Conservation (phyloP, 2,113 vertebrate genomes). For the Condylura cristata region DNA sequence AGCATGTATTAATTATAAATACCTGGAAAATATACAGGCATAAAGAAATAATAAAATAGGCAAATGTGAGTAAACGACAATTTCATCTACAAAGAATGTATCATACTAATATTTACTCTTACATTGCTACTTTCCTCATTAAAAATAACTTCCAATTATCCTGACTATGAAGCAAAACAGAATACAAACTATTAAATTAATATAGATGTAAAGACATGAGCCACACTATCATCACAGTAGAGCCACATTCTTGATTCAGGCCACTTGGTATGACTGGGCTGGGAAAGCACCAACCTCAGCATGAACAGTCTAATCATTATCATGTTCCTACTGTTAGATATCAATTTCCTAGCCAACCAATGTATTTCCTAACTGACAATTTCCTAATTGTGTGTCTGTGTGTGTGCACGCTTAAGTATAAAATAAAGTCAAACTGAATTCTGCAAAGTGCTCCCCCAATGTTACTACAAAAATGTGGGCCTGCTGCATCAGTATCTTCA, state of each 20-base stretch:
- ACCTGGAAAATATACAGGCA: slow-evolving; percentile 8
- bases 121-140: neutral
- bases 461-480: neutral
- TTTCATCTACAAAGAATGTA: slow-evolving; percentile 21
- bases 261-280: neutral
- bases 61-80: neutral
- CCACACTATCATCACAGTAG: neutral
- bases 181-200: slow-evolving; percentile 7
- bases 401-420: too few species aligned
- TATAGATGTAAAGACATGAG: neutral
- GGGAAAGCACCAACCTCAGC: neutral
- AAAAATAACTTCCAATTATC: slow-evolving; percentile 14
- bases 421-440: neutral
- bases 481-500: neutral
- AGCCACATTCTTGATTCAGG: neutral
- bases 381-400: too few species aligned
- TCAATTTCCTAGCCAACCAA: neutral
- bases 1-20: slow-evolving; percentile 4
- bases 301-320: neutral
- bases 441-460: neutral
- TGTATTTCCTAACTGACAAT: neutral
- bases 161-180: neutral
- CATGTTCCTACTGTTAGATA: neutral
- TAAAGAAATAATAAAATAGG: neutral
- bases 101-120: slow-evolving; percentile 10